Evolutionary conservation across 1,140 invertebrate species (phyloP), one percentile per base, ranked within the genome.

Genomic region (Pomacea maculata): DNA sequence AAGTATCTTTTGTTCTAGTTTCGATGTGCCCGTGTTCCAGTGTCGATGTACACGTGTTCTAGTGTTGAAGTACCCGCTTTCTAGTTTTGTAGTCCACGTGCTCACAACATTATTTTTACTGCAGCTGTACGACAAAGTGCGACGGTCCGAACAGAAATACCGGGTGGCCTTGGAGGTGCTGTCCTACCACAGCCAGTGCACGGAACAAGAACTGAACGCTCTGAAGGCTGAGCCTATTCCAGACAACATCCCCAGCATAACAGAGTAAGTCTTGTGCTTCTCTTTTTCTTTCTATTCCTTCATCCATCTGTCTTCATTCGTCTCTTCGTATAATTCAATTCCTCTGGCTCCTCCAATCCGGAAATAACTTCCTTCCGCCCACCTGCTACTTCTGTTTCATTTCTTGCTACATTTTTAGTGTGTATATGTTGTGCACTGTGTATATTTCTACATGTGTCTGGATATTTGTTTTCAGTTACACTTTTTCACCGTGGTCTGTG

Each of bases 141-240:
- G 94, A 80, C 91, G 94, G 75, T 96, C 95, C 8, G 95, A 97
- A 87, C 95, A 96, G 90, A 96, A 96, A 89, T 96, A 96, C 88
- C 92, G 92, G 84, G 95, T 97, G 3, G 95, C 95, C 5, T 88
- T 96, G 68, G 96, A 97, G 89, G 95, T 97, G 0, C 89, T 96
- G 11, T 95, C 95, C 68, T 97, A 97, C 87, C 96, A 97, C 89
- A 96, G 95, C 84, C 95, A 95, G 63, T 95, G 95, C 88, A 93
- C 92, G 3, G 94, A 95, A 72, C 93, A 94, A 54, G 96, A 96
- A 90, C 93, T 96, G 12, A 85, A 92, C 34, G 86, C 89, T n/a
- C 89, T 94, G 10, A 92, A 93, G 82, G 73, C 87, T 34, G 86
- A 88, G 21, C 88, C 91, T 75, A 82, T 86, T 12, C 88, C 88